Conservation (phyloP, 2,113 vertebrate species). For the Tupaia tana region DNA sequence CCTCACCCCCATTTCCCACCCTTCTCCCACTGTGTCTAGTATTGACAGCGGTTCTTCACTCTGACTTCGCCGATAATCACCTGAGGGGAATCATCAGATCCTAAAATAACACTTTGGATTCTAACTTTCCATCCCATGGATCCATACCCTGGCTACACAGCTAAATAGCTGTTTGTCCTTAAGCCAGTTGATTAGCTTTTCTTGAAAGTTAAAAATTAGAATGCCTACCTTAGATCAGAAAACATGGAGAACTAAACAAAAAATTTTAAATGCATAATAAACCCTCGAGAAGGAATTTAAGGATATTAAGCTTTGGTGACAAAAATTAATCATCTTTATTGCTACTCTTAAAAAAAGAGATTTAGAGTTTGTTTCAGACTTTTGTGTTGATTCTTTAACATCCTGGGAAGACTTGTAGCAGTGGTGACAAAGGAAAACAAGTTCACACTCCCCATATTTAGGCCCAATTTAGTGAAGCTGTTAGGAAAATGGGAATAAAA, state of each 20-base stretch:
- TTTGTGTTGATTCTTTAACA: background rate
- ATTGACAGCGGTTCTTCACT: background rate
- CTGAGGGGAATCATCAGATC: background rate
- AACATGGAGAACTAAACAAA: background rate
- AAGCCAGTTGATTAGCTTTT: background rate
- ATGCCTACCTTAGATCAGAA: background rate
- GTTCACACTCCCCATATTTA: background rate
- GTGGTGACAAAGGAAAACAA: background rate
- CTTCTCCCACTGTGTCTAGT: no score
- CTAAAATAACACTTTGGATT: background rate
- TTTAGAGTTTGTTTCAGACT: background rate
- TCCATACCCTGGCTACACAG: background rate
- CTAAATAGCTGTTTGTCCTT: background rate
- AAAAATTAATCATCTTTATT: slow-evolving; percentile 22
- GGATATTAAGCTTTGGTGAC: background rate
- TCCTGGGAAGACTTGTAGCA: background rate
- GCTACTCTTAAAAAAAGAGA: background rate
- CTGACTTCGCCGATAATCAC: background rate
- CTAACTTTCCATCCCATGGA: background rate
- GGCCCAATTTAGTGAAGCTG: background rate
- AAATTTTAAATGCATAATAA: background rate
- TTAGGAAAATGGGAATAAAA: background rate
- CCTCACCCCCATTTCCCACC: no score
- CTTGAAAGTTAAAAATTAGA: background rate
- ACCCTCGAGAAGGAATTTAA: background rate